phyloP scores from a whole-genome alignment of 2,113 vertebrate genomes.

The Panthera leo region DNA sequence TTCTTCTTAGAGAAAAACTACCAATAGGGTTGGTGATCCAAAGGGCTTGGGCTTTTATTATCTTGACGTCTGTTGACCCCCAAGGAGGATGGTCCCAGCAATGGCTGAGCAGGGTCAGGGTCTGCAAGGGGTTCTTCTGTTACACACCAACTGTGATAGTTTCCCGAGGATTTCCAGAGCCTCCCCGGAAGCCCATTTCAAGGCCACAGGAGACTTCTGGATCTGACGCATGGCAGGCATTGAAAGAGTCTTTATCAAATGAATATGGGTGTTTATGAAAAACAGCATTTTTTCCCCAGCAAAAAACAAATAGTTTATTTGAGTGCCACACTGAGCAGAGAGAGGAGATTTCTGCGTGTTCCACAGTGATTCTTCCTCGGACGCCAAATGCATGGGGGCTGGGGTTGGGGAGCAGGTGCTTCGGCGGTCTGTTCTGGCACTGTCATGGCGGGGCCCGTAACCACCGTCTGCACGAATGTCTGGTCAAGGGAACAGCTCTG shows the following conservation, averaged over 20 bases:
- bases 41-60: not conserved
- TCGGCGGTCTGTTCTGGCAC: rapidly evolving
- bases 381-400: not conserved
- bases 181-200: not conserved
- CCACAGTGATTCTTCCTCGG: not conserved
- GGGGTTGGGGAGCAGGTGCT: not conserved
- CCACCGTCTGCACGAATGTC: not conserved
- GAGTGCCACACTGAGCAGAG: not conserved
- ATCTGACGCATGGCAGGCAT: no score
- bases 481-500: no score
- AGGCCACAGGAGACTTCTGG: not conserved
- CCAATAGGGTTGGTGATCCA: not conserved
- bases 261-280: not conserved
- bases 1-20: not conserved
- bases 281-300: not conserved
- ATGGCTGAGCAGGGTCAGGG: no score
- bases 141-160: no score
- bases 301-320: not conserved
- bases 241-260: not conserved
- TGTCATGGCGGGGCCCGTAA: not conserved
- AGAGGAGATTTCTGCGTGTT: no score
- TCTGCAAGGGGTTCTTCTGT: not conserved
- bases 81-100: not conserved
- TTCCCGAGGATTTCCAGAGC: not conserved
- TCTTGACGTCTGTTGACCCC: not conserved